Conservation (phyloP, 2,888 invertebrate genomes). For the Aromia moschata region DNA sequence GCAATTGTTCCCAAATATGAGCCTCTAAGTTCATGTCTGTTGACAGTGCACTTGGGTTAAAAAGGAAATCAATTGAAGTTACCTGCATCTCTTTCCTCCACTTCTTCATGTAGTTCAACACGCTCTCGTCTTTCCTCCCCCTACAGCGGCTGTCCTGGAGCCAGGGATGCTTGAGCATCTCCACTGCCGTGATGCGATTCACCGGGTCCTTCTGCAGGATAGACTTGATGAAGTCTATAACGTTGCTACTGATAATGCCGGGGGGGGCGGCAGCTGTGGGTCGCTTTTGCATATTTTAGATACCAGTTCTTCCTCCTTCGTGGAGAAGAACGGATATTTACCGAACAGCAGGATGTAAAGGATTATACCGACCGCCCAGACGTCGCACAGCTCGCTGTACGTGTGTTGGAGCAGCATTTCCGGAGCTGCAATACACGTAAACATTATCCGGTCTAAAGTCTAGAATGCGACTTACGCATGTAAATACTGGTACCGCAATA, state of each 20-base stretch:
- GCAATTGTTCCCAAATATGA: too few relatives aligned
- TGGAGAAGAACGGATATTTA: slow-evolving; percentile 57
- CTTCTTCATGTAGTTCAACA: slow-evolving; percentile 63
- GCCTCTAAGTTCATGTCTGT: too few relatives aligned
- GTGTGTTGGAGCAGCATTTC: slow-evolving; percentile 66
- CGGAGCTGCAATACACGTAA: slow-evolving; percentile 65
- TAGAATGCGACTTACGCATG: slow-evolving; percentile 65
- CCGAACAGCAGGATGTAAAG: slow-evolving; percentile 64
- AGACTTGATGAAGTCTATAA: slow-evolving; percentile 61
- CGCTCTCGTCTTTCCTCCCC: slow-evolving; percentile 53
- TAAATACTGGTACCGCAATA: slow-evolving; percentile 68
- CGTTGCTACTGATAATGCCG: slow-evolving; percentile 49
- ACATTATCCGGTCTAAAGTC: too few relatives aligned
- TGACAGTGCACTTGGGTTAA: too few relatives aligned
- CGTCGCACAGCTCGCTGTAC: slow-evolving; percentile 69
- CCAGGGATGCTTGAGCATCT: slow-evolving; percentile 65
- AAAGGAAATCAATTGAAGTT: too few relatives aligned
- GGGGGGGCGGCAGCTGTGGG: slow-evolving; percentile 42
- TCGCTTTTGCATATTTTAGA: slow-evolving; percentile 56
- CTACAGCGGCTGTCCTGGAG: slow-evolving; percentile 48
- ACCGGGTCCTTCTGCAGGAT: slow-evolving; percentile 66
- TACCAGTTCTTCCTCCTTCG: slow-evolving; percentile 53
- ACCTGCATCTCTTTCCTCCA: slow-evolving; percentile 60
- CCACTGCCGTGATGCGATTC: slow-evolving; percentile 65
- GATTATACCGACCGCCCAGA: slow-evolving; percentile 69